A percentile compares a stretch with the other conserved stretches of the same genome.
phyloP scores from a whole-genome alignment of 2,113 vertebrate genomes.

The Trachemys scripta region DNA sequence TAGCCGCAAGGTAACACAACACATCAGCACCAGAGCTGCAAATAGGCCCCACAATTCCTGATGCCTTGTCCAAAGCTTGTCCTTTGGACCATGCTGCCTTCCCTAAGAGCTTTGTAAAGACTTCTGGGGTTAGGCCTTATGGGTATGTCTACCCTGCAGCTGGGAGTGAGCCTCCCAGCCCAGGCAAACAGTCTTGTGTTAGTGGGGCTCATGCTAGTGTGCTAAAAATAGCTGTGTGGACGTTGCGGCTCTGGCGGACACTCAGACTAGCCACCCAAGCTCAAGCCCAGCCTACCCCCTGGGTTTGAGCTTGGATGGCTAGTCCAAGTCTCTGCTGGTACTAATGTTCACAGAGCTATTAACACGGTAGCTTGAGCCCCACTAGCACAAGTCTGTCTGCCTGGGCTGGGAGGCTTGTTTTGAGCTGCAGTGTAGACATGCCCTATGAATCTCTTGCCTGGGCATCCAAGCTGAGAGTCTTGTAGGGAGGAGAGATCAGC shows the following conservation, averaged over 20 bases:
- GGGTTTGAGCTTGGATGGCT: not conserved
- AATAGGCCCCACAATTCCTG: not conserved
- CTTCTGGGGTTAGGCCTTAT: not conserved
- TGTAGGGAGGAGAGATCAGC: not conserved
- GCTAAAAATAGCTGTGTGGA: not conserved
- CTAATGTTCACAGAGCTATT: not conserved
- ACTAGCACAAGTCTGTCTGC: not conserved
- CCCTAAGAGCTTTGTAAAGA: not conserved
- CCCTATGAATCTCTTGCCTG: not conserved
- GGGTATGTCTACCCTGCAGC: not conserved
- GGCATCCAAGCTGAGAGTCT: not conserved
- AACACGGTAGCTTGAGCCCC: not conserved
- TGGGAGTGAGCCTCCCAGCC: not conserved
- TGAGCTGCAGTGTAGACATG: not conserved
- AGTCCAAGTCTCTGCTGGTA: not conserved
- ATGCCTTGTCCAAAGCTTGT: not conserved
- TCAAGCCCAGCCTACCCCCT: not conserved
- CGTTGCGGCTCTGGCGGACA: not conserved
- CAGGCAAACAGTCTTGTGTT: too few relatives aligned
- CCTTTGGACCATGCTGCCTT: accelerated
- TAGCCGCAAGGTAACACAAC: not conserved
- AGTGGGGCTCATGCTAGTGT: not conserved
- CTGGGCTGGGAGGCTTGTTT: not conserved
- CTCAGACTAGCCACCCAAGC: not conserved
- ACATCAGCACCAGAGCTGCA: not conserved